These are phyloP conservation scores for Siniperca knerii DNA, from an alignment of 2,113 vertebrate species.

Conservation along the genomic window DNA sequence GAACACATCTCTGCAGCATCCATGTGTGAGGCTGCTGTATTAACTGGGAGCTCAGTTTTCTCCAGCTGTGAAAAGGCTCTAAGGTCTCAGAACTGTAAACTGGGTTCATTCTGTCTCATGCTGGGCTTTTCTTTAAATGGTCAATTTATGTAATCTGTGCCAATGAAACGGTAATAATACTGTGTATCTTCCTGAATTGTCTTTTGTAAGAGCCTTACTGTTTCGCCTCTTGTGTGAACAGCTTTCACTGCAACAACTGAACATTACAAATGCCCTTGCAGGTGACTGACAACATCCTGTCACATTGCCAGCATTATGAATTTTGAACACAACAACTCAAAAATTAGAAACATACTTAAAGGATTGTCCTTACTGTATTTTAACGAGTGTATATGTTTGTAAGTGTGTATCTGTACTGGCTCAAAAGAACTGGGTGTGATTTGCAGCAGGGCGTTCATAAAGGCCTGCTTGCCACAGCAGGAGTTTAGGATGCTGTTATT, in stretches of 20 bases:
- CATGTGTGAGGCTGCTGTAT: background rate
- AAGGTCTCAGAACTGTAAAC: background rate
- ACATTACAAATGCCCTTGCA: background rate
- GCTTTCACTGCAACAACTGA: background rate
- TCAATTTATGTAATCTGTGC: background rate
- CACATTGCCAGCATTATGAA: background rate
- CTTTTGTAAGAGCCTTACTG: background rate
- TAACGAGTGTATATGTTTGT: background rate
- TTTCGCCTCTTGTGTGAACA: background rate
- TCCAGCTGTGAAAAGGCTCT: constrained; percentile 32
- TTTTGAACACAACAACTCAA: background rate
- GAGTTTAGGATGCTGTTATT: constrained; percentile 10
- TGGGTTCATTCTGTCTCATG: constrained; percentile 8
- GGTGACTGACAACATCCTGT: background rate
- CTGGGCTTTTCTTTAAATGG: background rate
- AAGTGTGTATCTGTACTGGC: background rate
- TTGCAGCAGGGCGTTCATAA: constrained; percentile 1
- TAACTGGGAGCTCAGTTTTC: background rate
- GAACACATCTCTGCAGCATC: constrained; percentile 22
- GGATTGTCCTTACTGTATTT: background rate
- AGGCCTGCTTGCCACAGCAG: background rate
- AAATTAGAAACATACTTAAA: background rate
- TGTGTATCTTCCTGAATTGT: background rate
- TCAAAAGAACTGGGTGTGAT: background rate
- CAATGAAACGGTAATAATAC: background rate